Percentiles rank a stretch among this genome's conserved stretches.
These are phyloP conservation scores for Serranochromis macrocephalus DNA, from an alignment of 2,113 vertebrate genomes.

Conservation along the genomic window DNA sequence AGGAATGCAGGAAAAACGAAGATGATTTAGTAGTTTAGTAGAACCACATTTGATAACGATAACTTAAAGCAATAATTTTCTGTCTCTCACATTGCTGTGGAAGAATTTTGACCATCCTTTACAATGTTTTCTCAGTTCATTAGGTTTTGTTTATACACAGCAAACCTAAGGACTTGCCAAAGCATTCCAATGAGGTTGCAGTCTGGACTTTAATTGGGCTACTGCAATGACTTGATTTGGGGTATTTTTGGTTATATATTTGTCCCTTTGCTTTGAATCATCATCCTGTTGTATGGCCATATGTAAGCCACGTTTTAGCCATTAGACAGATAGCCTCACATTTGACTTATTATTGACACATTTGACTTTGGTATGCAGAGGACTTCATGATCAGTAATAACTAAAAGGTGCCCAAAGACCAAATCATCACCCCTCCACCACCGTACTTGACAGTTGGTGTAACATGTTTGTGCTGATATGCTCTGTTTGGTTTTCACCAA, in stretches of 20 bases:
- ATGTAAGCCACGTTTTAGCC: not conserved
- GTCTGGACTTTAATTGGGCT: not conserved
- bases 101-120: fast-evolving
- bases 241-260: not conserved
- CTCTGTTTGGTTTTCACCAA: fast-evolving
- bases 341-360: not conserved
- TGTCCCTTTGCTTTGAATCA: not conserved
- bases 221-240: not conserved
- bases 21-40: not conserved
- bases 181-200: not conserved
- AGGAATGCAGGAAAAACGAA: not conserved
- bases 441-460: fast-evolving
- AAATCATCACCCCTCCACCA: not conserved
- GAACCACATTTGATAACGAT: not conserved
- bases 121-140: not conserved
- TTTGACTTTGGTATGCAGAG: not conserved
- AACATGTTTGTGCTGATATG: not conserved
- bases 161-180: not conserved
- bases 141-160: not conserved
- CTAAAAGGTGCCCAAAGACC: not conserved
- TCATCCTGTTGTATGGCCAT: not conserved
- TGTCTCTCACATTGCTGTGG: not conserved
- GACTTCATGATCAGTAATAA: not conserved
- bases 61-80: not conserved
- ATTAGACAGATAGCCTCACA: not conserved